A percentile compares a stretch with the other conserved stretches of the same genome.
These are phyloP conservation scores for Drosophila nigrodunni DNA, from an alignment of 1,140 invertebrate genomes.

Conservation along the genomic window DNA sequence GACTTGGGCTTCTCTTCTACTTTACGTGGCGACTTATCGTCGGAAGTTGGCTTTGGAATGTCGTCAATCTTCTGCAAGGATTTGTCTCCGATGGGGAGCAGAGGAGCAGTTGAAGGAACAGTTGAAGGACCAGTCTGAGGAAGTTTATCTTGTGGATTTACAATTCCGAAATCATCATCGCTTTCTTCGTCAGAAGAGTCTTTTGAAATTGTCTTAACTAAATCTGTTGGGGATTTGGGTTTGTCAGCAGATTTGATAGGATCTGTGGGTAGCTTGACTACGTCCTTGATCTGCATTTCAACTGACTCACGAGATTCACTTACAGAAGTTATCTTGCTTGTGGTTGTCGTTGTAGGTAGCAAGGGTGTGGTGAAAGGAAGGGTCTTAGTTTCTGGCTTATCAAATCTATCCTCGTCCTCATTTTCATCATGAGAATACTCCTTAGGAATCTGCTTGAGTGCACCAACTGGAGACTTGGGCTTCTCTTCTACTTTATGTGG, in stretches of 20 bases:
- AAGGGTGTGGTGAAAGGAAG: neutral
- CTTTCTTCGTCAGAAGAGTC: conserved; percentile 37
- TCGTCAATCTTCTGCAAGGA: conserved; percentile 1
- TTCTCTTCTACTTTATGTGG: neutral
- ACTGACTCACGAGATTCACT: conserved; percentile 7
- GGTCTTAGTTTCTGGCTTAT: neutral
- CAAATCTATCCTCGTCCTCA: conserved; percentile 6
- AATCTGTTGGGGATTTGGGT: conserved; percentile 6
- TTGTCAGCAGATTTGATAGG: conserved; percentile 1
- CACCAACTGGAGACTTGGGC: neutral
- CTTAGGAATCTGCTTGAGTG: neutral
- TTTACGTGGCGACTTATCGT: neutral
- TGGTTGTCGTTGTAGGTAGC: neutral
- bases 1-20: conserved; percentile 19
- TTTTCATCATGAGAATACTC: conserved; percentile 1
- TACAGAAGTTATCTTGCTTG: conserved; percentile 9
- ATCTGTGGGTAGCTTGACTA: conserved; percentile 2
- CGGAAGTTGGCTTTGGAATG: neutral
- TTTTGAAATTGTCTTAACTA: neutral
- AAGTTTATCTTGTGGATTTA: conserved; percentile 6
- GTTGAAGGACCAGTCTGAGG: neutral
- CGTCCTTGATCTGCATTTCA: conserved; percentile 11
- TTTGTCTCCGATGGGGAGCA: conserved; percentile 19
- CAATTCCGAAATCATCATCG: conserved; percentile 18
- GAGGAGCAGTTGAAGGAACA: neutral